phyloP scores from a whole-genome alignment of 2,797 vertebrate genomes.

The Protosalanx chinensis region DNA sequence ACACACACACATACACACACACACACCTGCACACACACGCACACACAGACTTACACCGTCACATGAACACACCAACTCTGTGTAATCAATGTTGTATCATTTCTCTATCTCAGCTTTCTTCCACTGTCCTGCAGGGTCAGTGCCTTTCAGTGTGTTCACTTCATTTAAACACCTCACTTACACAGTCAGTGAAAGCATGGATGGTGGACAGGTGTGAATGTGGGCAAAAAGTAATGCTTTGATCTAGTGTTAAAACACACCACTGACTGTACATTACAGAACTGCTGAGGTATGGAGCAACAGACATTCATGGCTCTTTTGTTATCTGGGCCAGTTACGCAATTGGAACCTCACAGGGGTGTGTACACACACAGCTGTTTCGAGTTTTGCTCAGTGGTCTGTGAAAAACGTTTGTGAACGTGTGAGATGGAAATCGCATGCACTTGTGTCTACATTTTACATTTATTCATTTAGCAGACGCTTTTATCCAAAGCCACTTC shows the following conservation, averaged over 20 bases:
- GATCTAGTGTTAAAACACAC: background rate
- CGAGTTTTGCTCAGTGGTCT: constrained; percentile 54
- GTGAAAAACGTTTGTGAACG: constrained; percentile 16
- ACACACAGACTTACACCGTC: too few relatives aligned
- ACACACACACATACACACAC: background rate
- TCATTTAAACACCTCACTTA: background rate
- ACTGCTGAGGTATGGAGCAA: constrained; percentile 15
- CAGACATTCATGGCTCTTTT: constrained; percentile 46
- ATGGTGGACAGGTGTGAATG: constrained; percentile 4
- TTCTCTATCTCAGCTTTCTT: background rate
- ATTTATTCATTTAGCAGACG: too few relatives aligned
- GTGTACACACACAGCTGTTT: constrained; percentile 56
- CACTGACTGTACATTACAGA: constrained; percentile 6
- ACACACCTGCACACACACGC: background rate
- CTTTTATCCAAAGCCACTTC: too few relatives aligned
- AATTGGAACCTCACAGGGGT: constrained; percentile 49
- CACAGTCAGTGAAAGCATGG: background rate
- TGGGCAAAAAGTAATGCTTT: constrained; percentile 1
- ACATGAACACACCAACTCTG: too few relatives aligned
- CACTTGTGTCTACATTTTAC: background rate
- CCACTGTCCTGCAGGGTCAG: background rate
- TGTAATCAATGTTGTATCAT: background rate
- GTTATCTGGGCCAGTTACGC: constrained; percentile 48
- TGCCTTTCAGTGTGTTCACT: background rate
- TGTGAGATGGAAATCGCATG: background rate